Percentiles rank a stretch among this genome's conserved stretches.
phyloP scores from a whole-genome alignment of 2,113 vertebrate genomes.

The Cochlearius cochlearius region DNA sequence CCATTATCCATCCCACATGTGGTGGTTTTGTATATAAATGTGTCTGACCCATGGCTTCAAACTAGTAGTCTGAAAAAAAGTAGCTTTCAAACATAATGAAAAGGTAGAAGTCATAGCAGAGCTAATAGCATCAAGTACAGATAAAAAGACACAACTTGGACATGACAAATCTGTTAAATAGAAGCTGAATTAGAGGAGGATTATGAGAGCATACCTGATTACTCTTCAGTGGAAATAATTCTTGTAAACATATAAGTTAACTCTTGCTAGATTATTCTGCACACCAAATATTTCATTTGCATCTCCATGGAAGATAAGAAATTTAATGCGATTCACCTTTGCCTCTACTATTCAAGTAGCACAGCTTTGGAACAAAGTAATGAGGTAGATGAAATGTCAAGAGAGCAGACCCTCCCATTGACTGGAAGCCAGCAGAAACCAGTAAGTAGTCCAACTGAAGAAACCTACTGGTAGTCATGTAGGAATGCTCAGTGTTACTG shows the following conservation, averaged over 20 bases:
- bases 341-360: not conserved
- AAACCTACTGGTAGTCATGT: not conserved
- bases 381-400: not conserved
- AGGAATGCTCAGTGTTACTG: not conserved
- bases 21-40: conserved; percentile 11
- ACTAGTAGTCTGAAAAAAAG: not conserved
- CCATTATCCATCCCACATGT: not conserved
- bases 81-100: not conserved
- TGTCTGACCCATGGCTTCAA: conserved; percentile 33
- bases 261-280: not conserved
- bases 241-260: not conserved
- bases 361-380: not conserved
- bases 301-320: not conserved
- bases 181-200: not conserved
- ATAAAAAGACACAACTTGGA: not conserved
- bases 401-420: not conserved
- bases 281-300: not conserved
- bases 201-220: not conserved
- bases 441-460: not conserved
- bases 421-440: not conserved
- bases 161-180: not conserved
- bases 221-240: not conserved
- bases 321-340: not conserved
- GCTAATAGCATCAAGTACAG: not conserved
- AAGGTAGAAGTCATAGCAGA: not conserved